Evolutionary conservation across 2,888 invertebrate genomes (phyloP).

Genomic region (Eupelmus urozonus): DNA sequence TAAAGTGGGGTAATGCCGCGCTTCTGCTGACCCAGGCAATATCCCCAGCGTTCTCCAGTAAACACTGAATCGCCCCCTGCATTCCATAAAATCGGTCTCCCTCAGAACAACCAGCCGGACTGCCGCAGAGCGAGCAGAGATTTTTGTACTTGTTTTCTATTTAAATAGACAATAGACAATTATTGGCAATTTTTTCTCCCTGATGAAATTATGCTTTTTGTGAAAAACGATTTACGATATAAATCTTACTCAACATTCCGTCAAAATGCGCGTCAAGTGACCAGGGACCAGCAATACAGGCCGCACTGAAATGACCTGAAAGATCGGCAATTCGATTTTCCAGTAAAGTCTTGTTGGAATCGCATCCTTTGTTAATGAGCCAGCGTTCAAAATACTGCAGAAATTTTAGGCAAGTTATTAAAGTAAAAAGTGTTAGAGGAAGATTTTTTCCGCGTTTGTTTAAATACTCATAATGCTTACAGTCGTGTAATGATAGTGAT

Average conservation of each 20-base stretch:
- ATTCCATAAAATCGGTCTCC: slow-evolving; percentile 91
- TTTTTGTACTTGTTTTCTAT: slow-evolving; percentile 83
- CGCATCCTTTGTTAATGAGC: slow-evolving; percentile 85
- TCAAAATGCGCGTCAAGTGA: slow-evolving; percentile 83
- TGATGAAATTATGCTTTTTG: too few relatives aligned
- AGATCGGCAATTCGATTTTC: slow-evolving; percentile 88
- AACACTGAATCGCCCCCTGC: slow-evolving; percentile 88
- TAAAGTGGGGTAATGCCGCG: slow-evolving; percentile 84
- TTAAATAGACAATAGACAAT: slow-evolving; percentile 63
- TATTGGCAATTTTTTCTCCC: not conserved
- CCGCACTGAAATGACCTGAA: slow-evolving; percentile 86
- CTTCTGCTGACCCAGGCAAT: slow-evolving; percentile 89
- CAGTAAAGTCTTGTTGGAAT: slow-evolving; percentile 82
- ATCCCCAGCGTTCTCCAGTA: slow-evolving; percentile 88
- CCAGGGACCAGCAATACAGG: slow-evolving; percentile 94
- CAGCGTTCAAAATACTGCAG: slow-evolving; percentile 86
- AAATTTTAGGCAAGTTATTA: slow-evolving; percentile 17
- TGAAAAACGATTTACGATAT: too few relatives aligned
- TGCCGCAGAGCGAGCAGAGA: slow-evolving; percentile 85
- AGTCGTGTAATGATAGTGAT: slow-evolving; percentile 78
- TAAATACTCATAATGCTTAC: slow-evolving; percentile 41
- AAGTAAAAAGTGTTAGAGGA: not conserved
- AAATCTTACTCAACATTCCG: slow-evolving; percentile 83
- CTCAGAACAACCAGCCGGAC: slow-evolving; percentile 80
- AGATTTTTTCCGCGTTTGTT: slow-evolving; percentile 1